Evolutionary conservation across 2,888 invertebrate genomes (phyloP), one percentile per base, ranked within the genome.

Genomic region (Agriopis aurantiaria): DNA sequence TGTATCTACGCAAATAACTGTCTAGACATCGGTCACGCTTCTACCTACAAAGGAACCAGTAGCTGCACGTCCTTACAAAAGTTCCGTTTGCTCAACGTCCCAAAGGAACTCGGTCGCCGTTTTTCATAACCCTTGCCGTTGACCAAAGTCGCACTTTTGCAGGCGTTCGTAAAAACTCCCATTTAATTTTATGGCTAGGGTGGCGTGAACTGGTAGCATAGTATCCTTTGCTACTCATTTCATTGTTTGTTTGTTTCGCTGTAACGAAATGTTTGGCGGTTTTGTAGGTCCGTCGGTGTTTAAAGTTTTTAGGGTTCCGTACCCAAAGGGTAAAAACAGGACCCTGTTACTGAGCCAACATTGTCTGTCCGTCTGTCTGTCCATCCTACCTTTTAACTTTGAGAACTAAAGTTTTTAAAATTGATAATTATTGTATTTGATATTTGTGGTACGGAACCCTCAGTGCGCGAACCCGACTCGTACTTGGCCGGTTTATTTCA

Each of bases 181-280:
- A 86, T 91, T 91, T 89, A 89, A 90, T 91, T 91, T 91, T 88
- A 91, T 87, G 85, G 88, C 83, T 82, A 83, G 88, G 86, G 86
- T 82, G 86, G 87, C 79, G 81, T 82, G 82, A 87, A 87, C 84
- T 83, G 60, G 65, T 56, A 53, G 53, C 85, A 84, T 77, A 80
- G 80, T 78, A 82, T 85, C 80, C 80, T 81, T 77, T 72, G 73
- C 77, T 79, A 78, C 84, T 83, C 84, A 68, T 88, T 89, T 89
- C 89, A 88, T 90, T 89, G 87, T 90, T 89, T 87, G 85, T 87
- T 90, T 88, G 87, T 88, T 88, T 81, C 82, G 81, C 86, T 83
- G 56, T 8, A 57, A 51, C 11, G 6, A 65, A 45, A 46, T 65
- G 51, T 11, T 33, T 51, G 46, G 59, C 43, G 58, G 58, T 48